phyloP scores from a whole-genome alignment of 2,888 invertebrate genomes.

The Cheiracanthium punctorium region DNA sequence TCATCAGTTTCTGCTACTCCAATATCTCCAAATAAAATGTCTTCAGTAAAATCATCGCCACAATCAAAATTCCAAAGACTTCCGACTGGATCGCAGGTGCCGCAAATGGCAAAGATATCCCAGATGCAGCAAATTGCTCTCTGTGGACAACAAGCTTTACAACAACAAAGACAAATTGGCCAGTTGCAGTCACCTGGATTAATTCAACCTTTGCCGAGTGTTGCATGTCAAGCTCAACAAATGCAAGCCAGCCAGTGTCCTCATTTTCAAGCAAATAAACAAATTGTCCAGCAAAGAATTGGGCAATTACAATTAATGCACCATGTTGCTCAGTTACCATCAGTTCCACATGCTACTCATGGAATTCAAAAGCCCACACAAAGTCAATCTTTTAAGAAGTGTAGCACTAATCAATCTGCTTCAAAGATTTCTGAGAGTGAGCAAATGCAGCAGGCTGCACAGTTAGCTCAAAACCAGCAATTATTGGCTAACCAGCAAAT shows the following conservation, averaged over 20 bases:
- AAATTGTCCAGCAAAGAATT: conserved; percentile 51
- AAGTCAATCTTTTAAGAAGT: conserved; percentile 44
- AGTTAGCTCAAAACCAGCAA: conserved; percentile 52
- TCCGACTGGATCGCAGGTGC: conserved; percentile 37
- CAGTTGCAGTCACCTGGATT: conserved; percentile 38
- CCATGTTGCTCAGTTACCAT: conserved; percentile 39
- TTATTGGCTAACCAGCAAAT: conserved; percentile 50
- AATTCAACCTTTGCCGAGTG: conserved; percentile 36
- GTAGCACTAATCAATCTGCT: conserved; percentile 10
- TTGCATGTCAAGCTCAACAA: conserved; percentile 53
- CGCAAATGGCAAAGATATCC: conserved; percentile 36
- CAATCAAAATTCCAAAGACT: conserved; percentile 53
- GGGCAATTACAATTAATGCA: conserved; percentile 58
- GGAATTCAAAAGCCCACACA: conserved; percentile 46
- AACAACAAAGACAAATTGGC: conserved; percentile 43
- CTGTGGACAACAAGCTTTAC: conserved; percentile 32
- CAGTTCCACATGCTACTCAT: conserved; percentile 40
- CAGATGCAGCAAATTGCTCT: conserved; percentile 39
- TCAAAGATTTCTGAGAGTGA: conserved; percentile 51
- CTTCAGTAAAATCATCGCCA: conserved; percentile 36
- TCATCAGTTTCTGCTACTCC: conserved; percentile 27
- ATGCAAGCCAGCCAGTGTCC: conserved; percentile 50
- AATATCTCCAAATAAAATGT: conserved; percentile 44
- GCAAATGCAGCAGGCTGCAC: conserved; percentile 59
- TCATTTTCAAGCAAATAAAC: conserved; percentile 58